phyloP scores from a whole-genome alignment of 2,888 invertebrate species.

The Craniophora ligustri region DNA sequence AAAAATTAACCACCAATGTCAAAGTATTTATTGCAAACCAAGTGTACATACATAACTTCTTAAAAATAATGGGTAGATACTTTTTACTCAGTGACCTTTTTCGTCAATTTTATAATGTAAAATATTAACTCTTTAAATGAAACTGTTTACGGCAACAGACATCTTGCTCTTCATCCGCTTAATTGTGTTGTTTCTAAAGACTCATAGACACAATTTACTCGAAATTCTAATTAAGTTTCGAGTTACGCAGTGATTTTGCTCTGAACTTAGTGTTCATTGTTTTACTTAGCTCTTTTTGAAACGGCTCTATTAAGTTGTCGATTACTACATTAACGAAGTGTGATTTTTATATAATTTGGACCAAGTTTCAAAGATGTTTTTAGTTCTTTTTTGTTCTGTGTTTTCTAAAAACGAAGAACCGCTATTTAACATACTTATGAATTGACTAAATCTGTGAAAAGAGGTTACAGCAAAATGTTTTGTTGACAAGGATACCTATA shows the following conservation, averaged over 20 bases:
- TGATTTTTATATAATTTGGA: conserved; percentile 1
- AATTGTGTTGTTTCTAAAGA: conserved; percentile 39
- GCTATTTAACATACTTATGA: no score
- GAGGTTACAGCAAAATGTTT: no score
- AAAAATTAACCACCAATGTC: no score
- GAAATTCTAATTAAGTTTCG: conserved; percentile 34
- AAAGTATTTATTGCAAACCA: no score
- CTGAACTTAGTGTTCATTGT: conserved; percentile 24
- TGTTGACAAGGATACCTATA: no score
- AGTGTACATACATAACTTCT: no score
- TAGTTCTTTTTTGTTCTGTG: no score
- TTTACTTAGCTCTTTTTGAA: conserved; percentile 26
- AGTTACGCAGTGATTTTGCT: conserved; percentile 19
- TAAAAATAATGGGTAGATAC: no score
- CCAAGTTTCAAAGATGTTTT: not conserved
- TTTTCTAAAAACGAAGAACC: no score
- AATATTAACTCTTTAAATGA: conserved; percentile 4
- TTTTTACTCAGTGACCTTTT: no score
- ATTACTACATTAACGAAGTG: not conserved
- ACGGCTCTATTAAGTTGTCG: not conserved
- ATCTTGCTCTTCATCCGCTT: conserved; percentile 18
- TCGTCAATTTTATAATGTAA: not conserved
- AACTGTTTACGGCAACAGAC: conserved; percentile 15
- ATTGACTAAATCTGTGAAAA: no score
- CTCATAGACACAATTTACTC: conserved; percentile 21